phyloP scores from a whole-genome alignment of 2,888 invertebrate genomes.

The Ecliptopera silaceata region DNA sequence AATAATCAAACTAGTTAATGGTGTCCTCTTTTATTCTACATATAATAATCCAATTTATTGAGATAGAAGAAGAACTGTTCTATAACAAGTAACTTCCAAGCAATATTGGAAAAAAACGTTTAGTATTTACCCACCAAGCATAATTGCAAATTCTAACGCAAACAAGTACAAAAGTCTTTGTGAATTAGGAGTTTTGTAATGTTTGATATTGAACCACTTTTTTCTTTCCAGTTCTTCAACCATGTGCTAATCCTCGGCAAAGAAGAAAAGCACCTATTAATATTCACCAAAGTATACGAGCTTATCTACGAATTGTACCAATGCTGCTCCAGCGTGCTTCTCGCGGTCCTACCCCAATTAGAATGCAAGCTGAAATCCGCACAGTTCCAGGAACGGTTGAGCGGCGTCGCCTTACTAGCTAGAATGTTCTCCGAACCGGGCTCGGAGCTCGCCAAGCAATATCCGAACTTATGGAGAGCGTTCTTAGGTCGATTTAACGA shows the following conservation, averaged over 20 bases:
- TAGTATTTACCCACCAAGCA: no score
- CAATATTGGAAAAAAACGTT: no score
- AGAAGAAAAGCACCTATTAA: constrained; percentile 90
- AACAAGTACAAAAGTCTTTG: no score
- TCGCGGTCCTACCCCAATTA: constrained; percentile 95
- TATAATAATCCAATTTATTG: no score
- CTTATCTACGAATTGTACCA: constrained; percentile 97
- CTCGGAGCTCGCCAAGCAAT: constrained; percentile 93
- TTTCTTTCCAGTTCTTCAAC: constrained; percentile 92
- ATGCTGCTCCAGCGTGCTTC: constrained; percentile 93
- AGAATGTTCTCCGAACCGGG: constrained; percentile 98
- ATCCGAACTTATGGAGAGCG: constrained; percentile 94
- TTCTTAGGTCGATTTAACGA: constrained; percentile 97
- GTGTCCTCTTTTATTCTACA: no score
- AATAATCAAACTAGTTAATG: no score
- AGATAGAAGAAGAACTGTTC: no score
- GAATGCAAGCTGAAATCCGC: constrained; percentile 97
- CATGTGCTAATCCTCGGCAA: constrained; percentile 96
- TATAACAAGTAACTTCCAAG: no score
- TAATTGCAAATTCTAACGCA: no score
- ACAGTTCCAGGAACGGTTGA: constrained; percentile 93
- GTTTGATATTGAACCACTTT: not conserved
- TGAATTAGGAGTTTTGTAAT: no score
- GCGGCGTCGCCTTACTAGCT: constrained; percentile 94
- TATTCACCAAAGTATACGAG: constrained; percentile 95